phyloP scores from a whole-genome alignment of 2,888 invertebrate species.

The Tipula helvola region DNA sequence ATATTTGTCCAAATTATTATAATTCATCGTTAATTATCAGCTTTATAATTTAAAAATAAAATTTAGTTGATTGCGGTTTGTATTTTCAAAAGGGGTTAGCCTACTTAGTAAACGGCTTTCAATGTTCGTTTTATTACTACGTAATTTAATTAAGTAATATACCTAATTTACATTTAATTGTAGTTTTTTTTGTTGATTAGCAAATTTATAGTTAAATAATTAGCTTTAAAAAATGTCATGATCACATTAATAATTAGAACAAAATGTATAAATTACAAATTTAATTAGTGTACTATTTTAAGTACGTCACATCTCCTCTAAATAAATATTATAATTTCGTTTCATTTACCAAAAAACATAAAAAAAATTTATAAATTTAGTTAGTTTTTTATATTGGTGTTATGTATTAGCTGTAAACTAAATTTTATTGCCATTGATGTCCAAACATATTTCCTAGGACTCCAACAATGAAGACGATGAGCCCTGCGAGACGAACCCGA shows the following conservation, averaged over 20 bases:
- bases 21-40: neutral
- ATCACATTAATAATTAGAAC: neutral
- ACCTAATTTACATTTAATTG: neutral
- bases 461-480: slow-evolving; percentile 7
- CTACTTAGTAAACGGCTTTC: neutral
- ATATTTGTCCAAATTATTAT: no score
- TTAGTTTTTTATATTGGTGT: neutral
- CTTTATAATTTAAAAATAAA: neutral
- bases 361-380: neutral
- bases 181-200: neutral
- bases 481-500: neutral
- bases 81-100: neutral
- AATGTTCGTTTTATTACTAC: neutral
- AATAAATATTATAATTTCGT: neutral
- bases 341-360: neutral
- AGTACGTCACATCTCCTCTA: neutral
- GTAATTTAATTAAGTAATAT: neutral
- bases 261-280: neutral
- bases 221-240: neutral
- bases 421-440: slow-evolving; percentile 7
- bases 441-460: slow-evolving; percentile 8
- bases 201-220: neutral
- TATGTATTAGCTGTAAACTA: neutral
- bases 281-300: neutral
- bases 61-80: neutral